Base-by-base conservation (phyloP, 2,113 vertebrate genomes). In the Laticauda laticaudata region DNA sequence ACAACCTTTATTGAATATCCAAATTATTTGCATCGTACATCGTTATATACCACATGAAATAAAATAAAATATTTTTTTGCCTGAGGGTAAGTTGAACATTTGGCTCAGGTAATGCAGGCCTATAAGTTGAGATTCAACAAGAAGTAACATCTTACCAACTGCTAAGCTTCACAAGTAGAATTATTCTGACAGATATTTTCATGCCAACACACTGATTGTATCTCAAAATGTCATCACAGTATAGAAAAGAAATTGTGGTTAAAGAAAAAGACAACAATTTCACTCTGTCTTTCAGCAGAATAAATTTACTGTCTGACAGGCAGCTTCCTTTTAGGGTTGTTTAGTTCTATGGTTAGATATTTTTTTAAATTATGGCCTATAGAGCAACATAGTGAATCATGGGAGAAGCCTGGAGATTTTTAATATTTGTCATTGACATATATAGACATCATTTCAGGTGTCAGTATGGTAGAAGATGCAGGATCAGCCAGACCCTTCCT, bases 151-250 rank as follows among this genome's bases (percentile, higher is more conserved):
- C 94, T 95, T 95, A 96, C 93, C 96, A 88, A 92, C 94, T 96
- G 93, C 94, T 96, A 92, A 96, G 94, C 59, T 94, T 95, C 2
- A 0, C 91, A 39, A 75, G 61, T 91, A 94, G 92, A 96, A 75
- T 57, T 96, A 85, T 94, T 96, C 92, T 94, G 94, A 94, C 95
- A 97, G 93, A 94, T 97, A 96, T 95, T 96, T 95, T 96, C 93
- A 91, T 94, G 93, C 91, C 94, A 95, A 29, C 81, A 88, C 59
- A 29, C 88, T 94, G 51, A 56, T 54, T 95, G 91, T 11, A 34
- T 48, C 94, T 94, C 88, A 94, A 94, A 94, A 53, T 54, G 39
- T 91, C 91, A 92, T 88, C 21, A 85, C 92, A 88, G 88, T 92
- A 69, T 94, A 92, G 94, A 86, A 92, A 89, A 64, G 91, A 43